Conservation (phyloP, 2,113 vertebrate genomes). For the Barnardius zonarius region DNA sequence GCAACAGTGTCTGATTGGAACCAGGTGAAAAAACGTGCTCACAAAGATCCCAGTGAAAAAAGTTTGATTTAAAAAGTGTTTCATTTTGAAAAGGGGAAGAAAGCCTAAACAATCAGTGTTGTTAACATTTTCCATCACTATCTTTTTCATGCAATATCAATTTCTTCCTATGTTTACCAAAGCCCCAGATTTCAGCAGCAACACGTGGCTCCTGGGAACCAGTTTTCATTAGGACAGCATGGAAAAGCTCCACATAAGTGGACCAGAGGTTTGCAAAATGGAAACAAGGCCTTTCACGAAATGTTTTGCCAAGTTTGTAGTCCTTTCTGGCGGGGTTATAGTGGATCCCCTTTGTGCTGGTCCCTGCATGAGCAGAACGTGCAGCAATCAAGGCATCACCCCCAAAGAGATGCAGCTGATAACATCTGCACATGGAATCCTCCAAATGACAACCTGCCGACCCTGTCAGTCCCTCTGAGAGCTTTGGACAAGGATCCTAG, state of each 20-base stretch:
- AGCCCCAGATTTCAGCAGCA: not conserved
- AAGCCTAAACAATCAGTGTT: constrained; percentile 2
- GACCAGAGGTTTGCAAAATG: not conserved
- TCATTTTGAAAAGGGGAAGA: constrained; percentile 53
- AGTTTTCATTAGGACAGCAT: not conserved
- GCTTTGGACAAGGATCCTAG: not conserved
- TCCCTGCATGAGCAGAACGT: not conserved
- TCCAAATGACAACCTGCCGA: not conserved
- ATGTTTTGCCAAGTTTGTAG: not conserved
- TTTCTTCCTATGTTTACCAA: not conserved
- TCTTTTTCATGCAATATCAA: not conserved
- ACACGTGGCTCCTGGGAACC: not conserved
- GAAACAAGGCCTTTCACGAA: not conserved
- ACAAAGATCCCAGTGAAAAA: not conserved
- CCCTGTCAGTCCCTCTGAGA: not conserved
- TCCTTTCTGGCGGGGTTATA: not conserved
- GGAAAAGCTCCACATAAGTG: not conserved
- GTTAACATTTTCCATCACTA: constrained; percentile 26
- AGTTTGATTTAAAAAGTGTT: constrained; percentile 43
- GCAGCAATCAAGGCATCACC: not conserved
- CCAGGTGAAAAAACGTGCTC: constrained; percentile 38
- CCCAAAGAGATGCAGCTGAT: rapidly evolving
- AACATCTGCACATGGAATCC: not conserved
- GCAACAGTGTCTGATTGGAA: constrained; percentile 12
- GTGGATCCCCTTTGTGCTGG: not conserved